Percentiles rank a stretch among this genome's conserved stretches.
Conservation (phyloP, 1,140 invertebrate species). For the Conopomorpha cramerella region DNA sequence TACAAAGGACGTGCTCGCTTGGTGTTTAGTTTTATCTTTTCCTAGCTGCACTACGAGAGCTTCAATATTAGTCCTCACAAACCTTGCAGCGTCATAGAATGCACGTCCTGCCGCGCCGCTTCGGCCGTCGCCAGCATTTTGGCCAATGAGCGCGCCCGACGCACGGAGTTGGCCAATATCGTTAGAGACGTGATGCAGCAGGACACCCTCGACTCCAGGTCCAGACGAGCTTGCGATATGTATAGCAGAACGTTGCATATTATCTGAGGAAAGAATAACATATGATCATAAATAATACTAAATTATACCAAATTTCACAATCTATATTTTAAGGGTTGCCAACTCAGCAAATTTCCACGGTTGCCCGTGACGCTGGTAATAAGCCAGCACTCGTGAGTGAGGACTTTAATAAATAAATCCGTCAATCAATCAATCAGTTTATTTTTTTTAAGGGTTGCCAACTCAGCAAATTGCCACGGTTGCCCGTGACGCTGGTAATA, state of each 20-base stretch:
- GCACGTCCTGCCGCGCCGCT: conserved; percentile 25
- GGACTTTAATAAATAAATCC: too few species aligned
- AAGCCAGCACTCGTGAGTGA: too few species aligned
- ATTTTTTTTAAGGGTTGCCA: neutral
- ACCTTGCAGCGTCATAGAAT: conserved; percentile 28
- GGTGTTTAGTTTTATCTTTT: too few species aligned
- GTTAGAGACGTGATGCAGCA: conserved; percentile 12
- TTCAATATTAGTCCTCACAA: too few species aligned
- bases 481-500: too few species aligned
- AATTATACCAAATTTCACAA: conserved; percentile 12
- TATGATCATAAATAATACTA: conserved; percentile 11
- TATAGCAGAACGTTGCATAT: conserved; percentile 72
- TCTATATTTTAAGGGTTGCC: neutral
- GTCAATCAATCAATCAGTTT: too few species aligned
- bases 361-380: too few species aligned
- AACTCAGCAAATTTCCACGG: too few species aligned
- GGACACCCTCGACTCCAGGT: conserved; percentile 40
- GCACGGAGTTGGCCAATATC: neutral
- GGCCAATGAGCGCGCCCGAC: conserved; percentile 8
- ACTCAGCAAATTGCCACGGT: too few species aligned
- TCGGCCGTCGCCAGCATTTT: conserved; percentile 25
- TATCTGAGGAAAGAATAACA: conserved; percentile 54
- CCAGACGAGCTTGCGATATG: conserved; percentile 65
- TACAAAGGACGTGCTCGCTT: too few species aligned
- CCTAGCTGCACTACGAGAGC: too few species aligned